Evolutionary conservation across 1,140 invertebrate species (phyloP), one percentile per base, ranked within the genome.

Genomic region (Sesamia nonagrioides): DNA sequence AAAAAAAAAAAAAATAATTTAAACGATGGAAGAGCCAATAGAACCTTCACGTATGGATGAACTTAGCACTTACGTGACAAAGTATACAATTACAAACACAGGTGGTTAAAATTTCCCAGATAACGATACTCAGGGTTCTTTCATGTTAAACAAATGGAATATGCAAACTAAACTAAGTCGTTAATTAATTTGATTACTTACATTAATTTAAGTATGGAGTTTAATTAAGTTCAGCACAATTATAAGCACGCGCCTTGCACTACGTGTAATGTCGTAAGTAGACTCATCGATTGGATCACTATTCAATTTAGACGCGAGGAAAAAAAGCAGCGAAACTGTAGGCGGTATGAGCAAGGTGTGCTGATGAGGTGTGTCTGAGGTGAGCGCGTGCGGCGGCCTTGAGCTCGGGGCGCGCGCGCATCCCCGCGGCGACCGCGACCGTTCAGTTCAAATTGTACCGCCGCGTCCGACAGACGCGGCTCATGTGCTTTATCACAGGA

Each of bases 391-490:
- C 84, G 66, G 18, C 21, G 89, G 90, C 87, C 91, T 92, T 92
- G 90, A 84, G 83, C 83, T 86, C 89, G 83, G 88, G 86, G 88
- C 89, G 91, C 87, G 56, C 75, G 88, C 92, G 89, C 92, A 93
- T 93, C 90, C 89, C 91, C 87, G 88, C 89, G 81, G 66, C 72
- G 42, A 74, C 81, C 83, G 63, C 61, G 82, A 78, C 87, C 86
- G 91, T 91, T 92, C 90, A 92, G 91, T 93, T 91, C 87, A 89
- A 92, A 92, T 81, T 89, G 79, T 84, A 91, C 87, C 91, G 92
- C 88, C 91, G 92, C 92, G 92, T 89, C 87, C 87, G 89, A 84
- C 86, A 91, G 88, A 94, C 92, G 92, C 92, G 92, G 91, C 89
- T 90, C 52, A 80, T 77, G 87, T 89, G 85, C 82, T 81, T 79